A percentile compares a stretch with the other conserved stretches of the same genome.
Conservation (phyloP, 2,113 vertebrate species). For the Typhlomys cinereus region DNA sequence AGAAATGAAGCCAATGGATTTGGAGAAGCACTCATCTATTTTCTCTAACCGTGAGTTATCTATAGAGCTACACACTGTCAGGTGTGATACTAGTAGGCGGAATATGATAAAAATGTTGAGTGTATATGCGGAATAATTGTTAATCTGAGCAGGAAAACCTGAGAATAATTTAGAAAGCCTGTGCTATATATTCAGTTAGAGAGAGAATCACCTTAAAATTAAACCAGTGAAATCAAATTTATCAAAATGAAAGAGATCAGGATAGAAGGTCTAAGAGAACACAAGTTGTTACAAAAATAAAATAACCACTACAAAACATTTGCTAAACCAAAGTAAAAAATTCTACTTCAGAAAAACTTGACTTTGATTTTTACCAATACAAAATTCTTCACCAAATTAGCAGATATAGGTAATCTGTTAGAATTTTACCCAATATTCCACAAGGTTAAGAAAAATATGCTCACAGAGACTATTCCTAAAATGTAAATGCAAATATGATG, state of each 20-base stretch:
- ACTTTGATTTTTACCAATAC: neutral
- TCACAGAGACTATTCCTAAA: neutral
- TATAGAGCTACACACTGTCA: neutral
- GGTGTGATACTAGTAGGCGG: neutral
- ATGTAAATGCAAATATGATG: neutral
- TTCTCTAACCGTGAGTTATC: neutral
- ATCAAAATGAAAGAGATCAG: slow-evolving; percentile 36
- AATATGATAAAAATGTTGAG: neutral
- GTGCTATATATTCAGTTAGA: slow-evolving; percentile 4
- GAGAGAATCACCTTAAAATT: slow-evolving; percentile 11
- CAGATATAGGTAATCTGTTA: neutral
- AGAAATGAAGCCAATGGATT: neutral
- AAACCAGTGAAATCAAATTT: neutral
- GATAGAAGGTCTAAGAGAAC: neutral
- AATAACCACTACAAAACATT: neutral
- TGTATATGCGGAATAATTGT: neutral
- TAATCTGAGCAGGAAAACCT: neutral
- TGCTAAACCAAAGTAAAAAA: slow-evolving; percentile 7
- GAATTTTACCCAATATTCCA: slow-evolving; percentile 1
- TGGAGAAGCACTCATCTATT: neutral
- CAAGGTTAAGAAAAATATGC: neutral
- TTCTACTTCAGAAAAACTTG: slow-evolving; percentile 34
- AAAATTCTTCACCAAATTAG: slow-evolving; percentile 4
- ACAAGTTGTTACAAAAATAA: neutral
- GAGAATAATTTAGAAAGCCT: neutral